phyloP scores from a whole-genome alignment of 2,888 invertebrate genomes.

The Dendrolimus pini region DNA sequence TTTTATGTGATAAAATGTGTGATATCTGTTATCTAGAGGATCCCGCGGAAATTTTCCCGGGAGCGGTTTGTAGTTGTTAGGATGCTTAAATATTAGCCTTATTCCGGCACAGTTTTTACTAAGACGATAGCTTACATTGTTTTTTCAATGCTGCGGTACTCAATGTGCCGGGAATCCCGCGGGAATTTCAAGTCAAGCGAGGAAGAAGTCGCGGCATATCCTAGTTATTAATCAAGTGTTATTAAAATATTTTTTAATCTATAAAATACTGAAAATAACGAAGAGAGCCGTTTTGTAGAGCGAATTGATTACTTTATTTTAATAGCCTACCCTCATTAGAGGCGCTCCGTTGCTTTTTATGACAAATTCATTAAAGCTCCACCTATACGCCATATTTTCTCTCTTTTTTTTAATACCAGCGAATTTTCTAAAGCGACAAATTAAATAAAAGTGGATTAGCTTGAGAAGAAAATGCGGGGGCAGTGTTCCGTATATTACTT shows the following conservation, averaged over 20 bases:
- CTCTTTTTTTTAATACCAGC: constrained; percentile 16
- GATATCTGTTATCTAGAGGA: no score
- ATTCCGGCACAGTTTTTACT: no score
- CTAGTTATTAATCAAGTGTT: not conserved
- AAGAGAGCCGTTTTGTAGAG: not conserved
- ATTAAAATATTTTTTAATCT: not conserved
- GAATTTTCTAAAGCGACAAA: constrained; percentile 42
- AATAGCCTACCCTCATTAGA: constrained; percentile 48
- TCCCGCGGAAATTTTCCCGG: no score
- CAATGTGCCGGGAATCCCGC: no score
- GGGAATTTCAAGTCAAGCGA: no score
- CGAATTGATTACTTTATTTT: constrained; percentile 37
- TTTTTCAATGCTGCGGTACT: no score
- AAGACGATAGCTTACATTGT: no score
- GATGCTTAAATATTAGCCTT: no score
- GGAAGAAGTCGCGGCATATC: no score
- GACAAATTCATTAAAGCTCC: constrained; percentile 41
- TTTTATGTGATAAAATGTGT: no score
- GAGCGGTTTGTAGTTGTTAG: no score
- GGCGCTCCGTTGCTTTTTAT: constrained; percentile 44
- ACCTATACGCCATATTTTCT: constrained; percentile 30
- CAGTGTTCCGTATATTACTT: not conserved
- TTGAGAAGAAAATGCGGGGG: constrained; percentile 13
- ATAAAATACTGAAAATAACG: not conserved
- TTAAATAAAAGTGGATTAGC: constrained; percentile 29